Evolutionary conservation across 30 jellyfish, hydroid and myxozoan genomes (phyloP), one percentile per base, ranked within the genome.

Genomic region (Morbakka virulenta): DNA sequence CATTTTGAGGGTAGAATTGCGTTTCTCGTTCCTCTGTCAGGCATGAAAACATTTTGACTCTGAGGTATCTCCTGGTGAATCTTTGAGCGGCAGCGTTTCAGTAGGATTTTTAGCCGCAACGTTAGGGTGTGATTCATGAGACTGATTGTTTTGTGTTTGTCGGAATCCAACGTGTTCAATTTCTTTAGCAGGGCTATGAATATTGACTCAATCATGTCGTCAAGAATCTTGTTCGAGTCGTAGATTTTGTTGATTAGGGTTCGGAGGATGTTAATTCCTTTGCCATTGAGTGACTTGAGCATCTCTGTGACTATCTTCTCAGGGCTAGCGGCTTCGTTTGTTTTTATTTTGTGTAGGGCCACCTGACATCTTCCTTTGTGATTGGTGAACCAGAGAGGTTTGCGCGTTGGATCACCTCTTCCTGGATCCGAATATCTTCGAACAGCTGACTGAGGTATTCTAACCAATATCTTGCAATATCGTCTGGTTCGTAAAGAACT

Each of bases 401-500:
- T 4, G 26, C 22, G 71, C 12, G 71, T 24, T 11, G 71, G 71
- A 26, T 4, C 32, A 57, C 22, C 12, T 24, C 71, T 57, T 57
- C 71, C 24, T 57, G 26, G 12, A 24, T 14, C 26, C 26, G 71
- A 24, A 57, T 26, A 57, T 57, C 71, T 57, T 57, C 71, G 26
- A 57, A 57, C 24, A 57, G 26, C 31, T 57, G 71, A 9, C 32
- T 26, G 22, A 57, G 71, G 71, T 57, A 57, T 57, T 57, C 25
- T 14, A 26, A 57, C 71, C 71, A 57, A 9, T 26, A 24, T 24
- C 71, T 57, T n/a, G 71, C 26, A 22, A 57, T 11, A 57, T 57
- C 71, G 12, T 57, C 71, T 57, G 71, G 71, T 57, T 57, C 31
- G 26, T 57, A 57, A 26, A 57, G 71, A 22, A 57, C 71, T 57